Percentiles rank a stretch among this genome's conserved stretches.
These are phyloP conservation scores for Lasioglossum malachurum DNA, from an alignment of 2,888 invertebrate species.

Conservation along the genomic window DNA sequence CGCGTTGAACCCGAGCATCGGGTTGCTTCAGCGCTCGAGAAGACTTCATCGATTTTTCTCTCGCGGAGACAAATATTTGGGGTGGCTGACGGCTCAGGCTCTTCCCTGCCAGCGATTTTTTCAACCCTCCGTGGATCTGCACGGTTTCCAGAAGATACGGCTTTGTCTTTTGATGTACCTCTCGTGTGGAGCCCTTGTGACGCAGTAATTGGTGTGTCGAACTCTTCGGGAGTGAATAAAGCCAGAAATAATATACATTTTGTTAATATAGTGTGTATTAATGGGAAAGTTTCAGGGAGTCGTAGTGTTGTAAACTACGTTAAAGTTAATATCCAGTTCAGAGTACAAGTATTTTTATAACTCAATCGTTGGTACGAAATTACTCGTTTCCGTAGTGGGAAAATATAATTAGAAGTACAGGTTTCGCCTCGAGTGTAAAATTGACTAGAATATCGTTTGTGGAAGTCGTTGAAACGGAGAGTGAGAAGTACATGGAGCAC, in stretches of 20 bases:
- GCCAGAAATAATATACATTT: background rate
- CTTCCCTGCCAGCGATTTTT: background rate
- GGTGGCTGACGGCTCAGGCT: background rate
- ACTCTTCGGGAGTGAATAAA: background rate
- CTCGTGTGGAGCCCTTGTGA: background rate
- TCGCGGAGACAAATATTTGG: constrained; percentile 13
- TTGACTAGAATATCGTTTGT: background rate
- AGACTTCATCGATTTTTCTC: constrained; percentile 8
- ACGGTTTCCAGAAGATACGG: background rate
- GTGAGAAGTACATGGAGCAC: background rate
- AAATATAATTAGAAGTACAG: background rate
- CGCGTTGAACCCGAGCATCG: background rate
- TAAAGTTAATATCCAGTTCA: too few species aligned
- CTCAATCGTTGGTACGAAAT: background rate
- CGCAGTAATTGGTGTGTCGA: background rate
- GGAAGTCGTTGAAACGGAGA: background rate
- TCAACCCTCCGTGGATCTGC: background rate
- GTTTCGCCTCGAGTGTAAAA: too few species aligned
- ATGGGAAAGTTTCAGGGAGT: background rate
- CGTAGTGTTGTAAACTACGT: background rate
- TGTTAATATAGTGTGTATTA: background rate
- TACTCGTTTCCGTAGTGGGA: background rate
- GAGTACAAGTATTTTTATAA: background rate
- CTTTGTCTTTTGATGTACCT: background rate
- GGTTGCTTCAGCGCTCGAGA: background rate